Evolutionary conservation across 2,888 invertebrate species (phyloP).

Genomic region (Epistrophe grossulariae): DNA sequence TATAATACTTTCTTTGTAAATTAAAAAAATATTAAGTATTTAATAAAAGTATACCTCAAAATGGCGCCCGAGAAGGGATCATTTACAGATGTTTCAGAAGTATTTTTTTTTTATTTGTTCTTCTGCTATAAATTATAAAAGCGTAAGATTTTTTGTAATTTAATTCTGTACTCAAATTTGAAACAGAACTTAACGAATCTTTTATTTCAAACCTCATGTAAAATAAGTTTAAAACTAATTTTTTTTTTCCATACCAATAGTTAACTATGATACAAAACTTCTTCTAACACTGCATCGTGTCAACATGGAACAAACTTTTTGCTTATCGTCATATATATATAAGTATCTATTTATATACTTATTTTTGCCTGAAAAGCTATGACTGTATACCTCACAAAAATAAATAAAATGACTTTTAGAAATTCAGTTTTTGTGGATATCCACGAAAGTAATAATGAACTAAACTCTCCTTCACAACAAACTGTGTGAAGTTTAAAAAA

Average conservation of each 20-base stretch:
- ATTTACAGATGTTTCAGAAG: not conserved
- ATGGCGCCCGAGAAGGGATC: not conserved
- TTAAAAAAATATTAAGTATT: too few species aligned
- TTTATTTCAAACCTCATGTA: not conserved
- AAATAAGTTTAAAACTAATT: not conserved
- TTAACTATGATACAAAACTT: slow-evolving; percentile 47
- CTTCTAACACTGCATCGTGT: slow-evolving; percentile 65
- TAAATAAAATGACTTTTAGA: slow-evolving; percentile 57
- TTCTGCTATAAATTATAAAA: not conserved
- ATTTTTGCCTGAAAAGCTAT: not conserved
- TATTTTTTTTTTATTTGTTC: not conserved
- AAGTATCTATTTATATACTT: not conserved
- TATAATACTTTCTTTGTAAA: too few species aligned
- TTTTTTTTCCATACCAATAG: not conserved
- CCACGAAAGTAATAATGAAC: slow-evolving; percentile 71
- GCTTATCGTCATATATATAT: slow-evolving; percentile 27
- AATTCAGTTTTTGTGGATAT: slow-evolving; percentile 70
- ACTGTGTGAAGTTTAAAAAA: slow-evolving; percentile 50
- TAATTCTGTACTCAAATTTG: not conserved
- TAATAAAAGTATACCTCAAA: not conserved
- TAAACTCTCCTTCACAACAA: slow-evolving; percentile 47
- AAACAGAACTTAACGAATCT: not conserved
- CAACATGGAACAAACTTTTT: slow-evolving; percentile 56
- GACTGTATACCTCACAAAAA: not conserved
- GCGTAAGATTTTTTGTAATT: not conserved